phyloP scores from a whole-genome alignment of 2,888 invertebrate genomes.

The Stenodema calcarata region DNA sequence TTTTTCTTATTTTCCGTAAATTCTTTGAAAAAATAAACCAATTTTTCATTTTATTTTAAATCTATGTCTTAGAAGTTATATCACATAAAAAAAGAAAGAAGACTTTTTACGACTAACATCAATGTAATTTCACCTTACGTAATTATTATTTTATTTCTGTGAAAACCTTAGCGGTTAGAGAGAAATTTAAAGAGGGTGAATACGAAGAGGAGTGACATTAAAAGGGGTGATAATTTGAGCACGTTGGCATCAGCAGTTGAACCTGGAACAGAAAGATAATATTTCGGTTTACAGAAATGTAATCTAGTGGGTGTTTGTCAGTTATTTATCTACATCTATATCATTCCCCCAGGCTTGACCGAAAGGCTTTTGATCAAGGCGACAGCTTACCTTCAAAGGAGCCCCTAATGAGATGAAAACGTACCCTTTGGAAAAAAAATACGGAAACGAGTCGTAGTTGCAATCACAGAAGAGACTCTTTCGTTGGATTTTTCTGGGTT shows the following conservation, averaged over 20 bases:
- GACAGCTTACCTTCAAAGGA: too few species aligned
- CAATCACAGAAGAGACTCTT: too few species aligned
- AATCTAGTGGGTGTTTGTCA: too few species aligned
- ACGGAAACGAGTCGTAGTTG: too few species aligned
- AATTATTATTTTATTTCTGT: neutral
- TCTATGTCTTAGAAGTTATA: slow-evolving; percentile 28
- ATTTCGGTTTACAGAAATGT: neutral
- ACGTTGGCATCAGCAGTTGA: slow-evolving; percentile 8
- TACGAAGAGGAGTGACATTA: slow-evolving; percentile 13
- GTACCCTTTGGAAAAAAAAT: too few species aligned
- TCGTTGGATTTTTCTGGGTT: too few species aligned
- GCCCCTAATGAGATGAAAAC: too few species aligned
- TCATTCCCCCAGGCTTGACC: too few species aligned
- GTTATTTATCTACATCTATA: too few species aligned
- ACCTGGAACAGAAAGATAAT: neutral
- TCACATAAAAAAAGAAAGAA: slow-evolving; percentile 44
- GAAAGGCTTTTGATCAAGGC: too few species aligned
- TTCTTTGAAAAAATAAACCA: slow-evolving; percentile 44
- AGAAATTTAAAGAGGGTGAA: neutral
- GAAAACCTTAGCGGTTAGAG: slow-evolving; percentile 7
- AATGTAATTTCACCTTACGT: slow-evolving; percentile 17
- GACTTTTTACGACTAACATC: slow-evolving; percentile 9
- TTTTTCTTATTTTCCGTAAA: neutral
- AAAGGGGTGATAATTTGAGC: neutral
- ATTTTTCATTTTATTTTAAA: slow-evolving; percentile 17